These are phyloP conservation scores for Dendrolimus kikuchii DNA, from an alignment of 1,140 invertebrate species.

Conservation along the genomic window DNA sequence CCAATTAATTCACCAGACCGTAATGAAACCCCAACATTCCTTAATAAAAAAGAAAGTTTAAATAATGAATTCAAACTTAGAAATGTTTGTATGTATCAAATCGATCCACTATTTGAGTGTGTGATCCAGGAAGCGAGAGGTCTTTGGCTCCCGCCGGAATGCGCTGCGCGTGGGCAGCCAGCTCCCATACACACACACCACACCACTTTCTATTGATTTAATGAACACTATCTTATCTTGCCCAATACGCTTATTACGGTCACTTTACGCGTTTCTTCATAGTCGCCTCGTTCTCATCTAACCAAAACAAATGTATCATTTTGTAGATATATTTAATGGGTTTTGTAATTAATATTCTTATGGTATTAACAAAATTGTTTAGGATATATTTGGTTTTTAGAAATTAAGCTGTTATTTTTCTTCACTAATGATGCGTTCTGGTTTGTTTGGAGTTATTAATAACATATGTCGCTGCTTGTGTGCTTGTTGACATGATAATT, in stretches of 20 bases:
- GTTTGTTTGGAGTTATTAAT: not conserved
- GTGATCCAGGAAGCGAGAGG: conserved; percentile 60
- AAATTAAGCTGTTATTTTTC: too few relatives aligned
- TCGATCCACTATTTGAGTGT: conserved; percentile 27
- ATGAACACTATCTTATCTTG: conserved; percentile 59
- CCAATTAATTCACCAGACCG: too few relatives aligned
- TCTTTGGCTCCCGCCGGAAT: conserved; percentile 65
- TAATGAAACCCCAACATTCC: too few relatives aligned
- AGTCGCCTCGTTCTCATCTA: conserved; percentile 16
- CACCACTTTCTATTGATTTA: conserved; percentile 61
- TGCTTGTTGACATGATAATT: not conserved
- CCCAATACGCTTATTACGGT: conserved; percentile 50
- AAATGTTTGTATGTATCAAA: conserved; percentile 11
- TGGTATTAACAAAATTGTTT: too few relatives aligned
- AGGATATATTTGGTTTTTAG: too few relatives aligned
- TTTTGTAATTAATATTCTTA: conserved; percentile 5
- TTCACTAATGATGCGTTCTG: too few relatives aligned
- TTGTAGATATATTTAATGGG: conserved; percentile 4
- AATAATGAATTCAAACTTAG: not conserved
- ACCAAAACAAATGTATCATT: conserved; percentile 2
- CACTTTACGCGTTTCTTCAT: conserved; percentile 28
- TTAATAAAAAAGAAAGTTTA: too few relatives aligned
- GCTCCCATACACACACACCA: conserved; percentile 36
- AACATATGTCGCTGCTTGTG: conserved; percentile 34
- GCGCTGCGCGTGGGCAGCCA: conserved; percentile 43